phyloP scores from a whole-genome alignment of 2,797 vertebrate species.

The Enteromius thamalakanensis region DNA sequence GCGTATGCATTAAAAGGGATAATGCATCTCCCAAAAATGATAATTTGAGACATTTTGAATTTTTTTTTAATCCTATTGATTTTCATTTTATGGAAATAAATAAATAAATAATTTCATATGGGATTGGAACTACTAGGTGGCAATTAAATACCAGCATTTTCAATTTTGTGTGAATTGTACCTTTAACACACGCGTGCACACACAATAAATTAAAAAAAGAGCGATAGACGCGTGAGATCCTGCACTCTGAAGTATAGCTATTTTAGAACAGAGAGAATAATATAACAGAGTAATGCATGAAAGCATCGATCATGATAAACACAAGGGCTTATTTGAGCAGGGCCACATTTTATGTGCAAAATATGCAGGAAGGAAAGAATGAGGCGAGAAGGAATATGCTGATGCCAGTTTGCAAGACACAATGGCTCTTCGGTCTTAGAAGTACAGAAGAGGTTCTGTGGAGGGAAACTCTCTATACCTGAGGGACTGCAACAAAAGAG shows the following conservation, averaged over 20 bases:
- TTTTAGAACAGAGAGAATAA: slow-evolving; percentile 50
- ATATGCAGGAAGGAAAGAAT: slow-evolving; percentile 36
- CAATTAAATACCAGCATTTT: background rate
- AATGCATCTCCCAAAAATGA: background rate
- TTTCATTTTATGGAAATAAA: background rate
- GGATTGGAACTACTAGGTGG: background rate
- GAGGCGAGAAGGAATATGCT: slow-evolving; percentile 46
- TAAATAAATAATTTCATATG: background rate
- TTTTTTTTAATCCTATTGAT: background rate
- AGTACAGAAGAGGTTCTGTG: slow-evolving; percentile 51
- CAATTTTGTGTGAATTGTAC: background rate
- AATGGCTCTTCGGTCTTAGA: slow-evolving; percentile 45
- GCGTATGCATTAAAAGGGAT: background rate
- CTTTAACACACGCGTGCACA: too few species aligned
- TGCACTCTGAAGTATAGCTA: slow-evolving; percentile 35
- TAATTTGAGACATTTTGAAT: background rate
- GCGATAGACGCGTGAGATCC: background rate
- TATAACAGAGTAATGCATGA: slow-evolving; percentile 49
- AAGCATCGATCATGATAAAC: slow-evolving; percentile 55
- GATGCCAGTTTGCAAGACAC: slow-evolving; percentile 50
- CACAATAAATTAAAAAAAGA: slow-evolving; percentile 26
- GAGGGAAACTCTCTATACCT: slow-evolving; percentile 49
- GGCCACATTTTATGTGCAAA: slow-evolving; percentile 35
- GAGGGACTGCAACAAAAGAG: slow-evolving; percentile 48
- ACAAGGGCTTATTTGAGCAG: slow-evolving; percentile 35